Conservation (phyloP, 2,888 invertebrate species). For the Emmelina monodactyla region DNA sequence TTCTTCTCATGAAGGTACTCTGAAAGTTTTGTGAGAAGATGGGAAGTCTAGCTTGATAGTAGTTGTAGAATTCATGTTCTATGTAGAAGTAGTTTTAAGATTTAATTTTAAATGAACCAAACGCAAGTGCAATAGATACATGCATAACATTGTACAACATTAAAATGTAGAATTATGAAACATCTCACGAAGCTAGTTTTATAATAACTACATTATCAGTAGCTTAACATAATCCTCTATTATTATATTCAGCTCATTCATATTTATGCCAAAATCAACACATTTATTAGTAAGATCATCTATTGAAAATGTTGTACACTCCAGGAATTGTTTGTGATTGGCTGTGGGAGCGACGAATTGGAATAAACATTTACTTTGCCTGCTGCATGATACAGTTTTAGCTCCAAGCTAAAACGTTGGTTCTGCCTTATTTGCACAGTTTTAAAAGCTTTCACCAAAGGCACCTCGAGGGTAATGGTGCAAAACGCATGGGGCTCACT, state of each 20-base stretch:
- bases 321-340: neutral
- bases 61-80: constrained; percentile 50
- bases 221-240: constrained; percentile 30
- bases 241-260: constrained; percentile 29
- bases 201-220: constrained; percentile 28
- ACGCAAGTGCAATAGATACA: constrained; percentile 21
- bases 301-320: neutral
- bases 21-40: constrained; percentile 62
- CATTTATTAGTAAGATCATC: neutral
- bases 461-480: constrained; percentile 26
- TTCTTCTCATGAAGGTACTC: constrained; percentile 62
- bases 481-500: constrained; percentile 40
- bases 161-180: constrained; percentile 34
- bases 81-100: constrained; percentile 48
- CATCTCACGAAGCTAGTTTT: constrained; percentile 39
- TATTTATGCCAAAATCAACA: constrained; percentile 18
- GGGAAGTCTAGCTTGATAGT: constrained; percentile 55
- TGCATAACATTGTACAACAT: constrained; percentile 1
- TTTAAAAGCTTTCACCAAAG: constrained; percentile 31
- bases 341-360: neutral
- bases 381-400: constrained; percentile 54
- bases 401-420: constrained; percentile 24
- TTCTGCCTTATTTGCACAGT: constrained; percentile 34
- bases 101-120: constrained; percentile 32
- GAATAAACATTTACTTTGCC: constrained; percentile 38